These are phyloP conservation scores for Neodiprion virginianus DNA, from an alignment of 1,140 invertebrate genomes.

Conservation along the genomic window DNA sequence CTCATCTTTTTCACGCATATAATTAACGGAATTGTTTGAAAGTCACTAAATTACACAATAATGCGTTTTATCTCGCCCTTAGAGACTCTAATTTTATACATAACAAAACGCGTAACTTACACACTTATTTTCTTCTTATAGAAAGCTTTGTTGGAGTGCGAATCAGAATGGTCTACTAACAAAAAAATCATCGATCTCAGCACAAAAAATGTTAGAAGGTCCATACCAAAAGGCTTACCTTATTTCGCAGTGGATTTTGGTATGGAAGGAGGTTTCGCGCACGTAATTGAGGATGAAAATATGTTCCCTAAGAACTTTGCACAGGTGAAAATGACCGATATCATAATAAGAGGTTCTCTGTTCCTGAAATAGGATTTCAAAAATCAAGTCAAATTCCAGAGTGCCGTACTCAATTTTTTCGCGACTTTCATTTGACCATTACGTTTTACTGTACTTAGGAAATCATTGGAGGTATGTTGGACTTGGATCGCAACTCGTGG, in stretches of 20 bases:
- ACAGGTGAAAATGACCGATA: constrained; percentile 66
- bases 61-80: too few relatives aligned
- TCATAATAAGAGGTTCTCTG: constrained; percentile 17
- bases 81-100: background rate
- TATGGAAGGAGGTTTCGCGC: constrained; percentile 87
- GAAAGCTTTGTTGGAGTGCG: constrained; percentile 95
- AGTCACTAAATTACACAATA: too few relatives aligned
- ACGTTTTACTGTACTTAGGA: constrained; percentile 68
- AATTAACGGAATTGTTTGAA: too few relatives aligned
- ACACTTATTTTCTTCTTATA: constrained; percentile 45
- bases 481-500: constrained; percentile 86
- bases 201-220: constrained; percentile 75
- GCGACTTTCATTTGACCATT: constrained; percentile 20
- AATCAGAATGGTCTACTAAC: constrained; percentile 93
- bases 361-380: constrained; percentile 14
- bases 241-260: constrained; percentile 97
- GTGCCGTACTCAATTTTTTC: constrained; percentile 18
- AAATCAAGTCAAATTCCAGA: constrained; percentile 18
- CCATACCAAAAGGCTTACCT: constrained; percentile 91
- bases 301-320: constrained; percentile 91
- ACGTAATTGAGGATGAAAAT: constrained; percentile 94
- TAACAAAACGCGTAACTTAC: constrained; percentile 1
- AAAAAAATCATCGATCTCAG: constrained; percentile 92
- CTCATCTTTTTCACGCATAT: too few relatives aligned
- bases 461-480: constrained; percentile 93